A percentile compares a stretch with the other conserved stretches of the same genome.
phyloP scores from a whole-genome alignment of 1,140 invertebrate species.

The Cydia splendana region DNA sequence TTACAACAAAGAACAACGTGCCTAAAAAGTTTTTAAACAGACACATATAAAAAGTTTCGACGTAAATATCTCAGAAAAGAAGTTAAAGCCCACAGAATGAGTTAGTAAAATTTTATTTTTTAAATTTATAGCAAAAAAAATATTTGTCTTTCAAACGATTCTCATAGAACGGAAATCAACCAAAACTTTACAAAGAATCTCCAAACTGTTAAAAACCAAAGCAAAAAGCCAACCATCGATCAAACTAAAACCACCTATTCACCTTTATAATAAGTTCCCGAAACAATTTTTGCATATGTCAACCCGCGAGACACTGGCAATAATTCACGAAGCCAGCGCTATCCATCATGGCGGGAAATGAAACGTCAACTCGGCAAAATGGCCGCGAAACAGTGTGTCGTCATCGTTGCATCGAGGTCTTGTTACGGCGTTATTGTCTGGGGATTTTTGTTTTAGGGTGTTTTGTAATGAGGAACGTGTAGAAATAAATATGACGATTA shows the following conservation, averaged over 20 bases:
- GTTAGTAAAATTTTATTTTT: no score
- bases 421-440: constrained; percentile 25
- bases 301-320: constrained; percentile 59
- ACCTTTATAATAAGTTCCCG: constrained; percentile 67
- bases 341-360: constrained; percentile 74
- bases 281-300: constrained; percentile 78
- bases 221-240: constrained; percentile 44
- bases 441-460: constrained; percentile 14
- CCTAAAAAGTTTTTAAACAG: no score
- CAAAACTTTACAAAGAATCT: not conserved
- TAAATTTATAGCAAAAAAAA: no score
- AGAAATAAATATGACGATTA: not conserved
- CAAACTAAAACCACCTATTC: constrained; percentile 45
- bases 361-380: constrained; percentile 64
- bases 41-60: no score
- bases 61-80: no score
- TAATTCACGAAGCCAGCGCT: constrained; percentile 60
- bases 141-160: not conserved
- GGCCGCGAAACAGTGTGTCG: constrained; percentile 44
- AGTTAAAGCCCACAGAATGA: no score
- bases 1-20: no score
- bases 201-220: constrained; percentile 11
- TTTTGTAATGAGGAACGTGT: constrained; percentile 2
- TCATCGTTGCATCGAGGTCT: constrained; percentile 34
- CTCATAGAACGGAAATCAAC: not conserved